These are phyloP conservation scores for Gallinago stenura DNA, from an alignment of 2,797 vertebrate species.

Conservation along the genomic window DNA sequence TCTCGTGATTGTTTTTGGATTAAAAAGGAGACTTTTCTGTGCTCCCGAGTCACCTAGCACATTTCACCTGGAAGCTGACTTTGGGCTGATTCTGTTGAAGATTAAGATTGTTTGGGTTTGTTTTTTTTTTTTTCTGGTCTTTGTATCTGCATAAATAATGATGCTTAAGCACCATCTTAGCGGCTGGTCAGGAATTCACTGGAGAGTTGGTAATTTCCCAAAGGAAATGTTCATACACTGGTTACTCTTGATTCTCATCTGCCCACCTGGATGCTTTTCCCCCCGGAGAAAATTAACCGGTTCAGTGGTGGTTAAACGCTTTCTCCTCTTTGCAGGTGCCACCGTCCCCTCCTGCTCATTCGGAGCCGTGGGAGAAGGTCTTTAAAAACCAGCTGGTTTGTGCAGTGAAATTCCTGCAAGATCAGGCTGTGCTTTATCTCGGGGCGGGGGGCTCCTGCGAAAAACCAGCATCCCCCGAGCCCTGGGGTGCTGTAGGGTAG, in stretches of 20 bases:
- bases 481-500: background rate
- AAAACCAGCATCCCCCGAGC: rapidly evolving
- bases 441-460: background rate
- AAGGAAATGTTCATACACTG: background rate
- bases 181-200: background rate
- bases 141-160: background rate
- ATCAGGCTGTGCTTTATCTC: rapidly evolving
- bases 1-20: background rate
- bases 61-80: background rate
- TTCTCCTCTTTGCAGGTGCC: background rate
- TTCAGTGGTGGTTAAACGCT: background rate
- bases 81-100: background rate
- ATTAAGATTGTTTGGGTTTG: background rate
- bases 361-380: background rate
- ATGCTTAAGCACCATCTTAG: background rate
- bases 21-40: background rate
- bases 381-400: rapidly evolving
- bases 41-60: background rate
- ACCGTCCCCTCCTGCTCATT: background rate
- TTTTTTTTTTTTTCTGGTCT: background rate
- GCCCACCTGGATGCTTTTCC: background rate
- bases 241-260: background rate
- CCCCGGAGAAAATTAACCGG: background rate
- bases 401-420: background rate
- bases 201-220: background rate